Evolutionary conservation across 1,140 invertebrate species (phyloP), one percentile per base, ranked within the genome.

Genomic region (Glomeris maerens): DNA sequence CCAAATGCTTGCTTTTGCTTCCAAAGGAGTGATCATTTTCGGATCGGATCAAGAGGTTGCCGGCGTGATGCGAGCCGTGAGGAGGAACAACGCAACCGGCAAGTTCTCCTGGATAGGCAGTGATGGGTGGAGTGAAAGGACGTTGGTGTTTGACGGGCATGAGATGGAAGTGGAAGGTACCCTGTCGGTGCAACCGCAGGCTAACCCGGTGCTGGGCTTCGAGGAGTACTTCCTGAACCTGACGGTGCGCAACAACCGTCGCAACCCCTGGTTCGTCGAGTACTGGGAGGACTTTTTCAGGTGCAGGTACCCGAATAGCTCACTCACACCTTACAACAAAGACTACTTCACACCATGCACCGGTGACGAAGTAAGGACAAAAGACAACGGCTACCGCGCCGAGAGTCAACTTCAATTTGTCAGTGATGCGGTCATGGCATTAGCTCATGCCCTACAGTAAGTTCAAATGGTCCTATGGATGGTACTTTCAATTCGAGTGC

Each of bases 31-130:
- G 25, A 94, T 95, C 50, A 84, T 95, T 58, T 96, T 91, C 65
- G 92, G 86, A 0, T 94, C 89, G 0, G 90, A 95, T 68, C 91
- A 95, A 72, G 91, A 95, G 72, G 91, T 95, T 7, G 86, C 87
- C 0, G 87, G 84, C 13, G 76, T 95, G 39, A 95, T 96, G 91
- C 71, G 80, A 50, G 90, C 91, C 0, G 85, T 94, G 0, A 73
- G 81, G 41, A 74, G 88, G 20, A 77, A 75, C 45, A 91, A 91
- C 59, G 85, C 83, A n/a, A 92, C 89, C 2, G 83, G 84, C 2
- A 75, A 74, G 40, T 95, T 94, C 70, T 84, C 85, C 23, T 95
- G 90, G 91, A 92, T 95, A 26, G 90, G 90, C 0, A 90, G 85
- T 39, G 90, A 95, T 62, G 91, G 90, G 1, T 92, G 88, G 87